Evolutionary conservation across 1,140 invertebrate genomes (phyloP).

Genomic region (Drosophila chauvacae): DNA sequence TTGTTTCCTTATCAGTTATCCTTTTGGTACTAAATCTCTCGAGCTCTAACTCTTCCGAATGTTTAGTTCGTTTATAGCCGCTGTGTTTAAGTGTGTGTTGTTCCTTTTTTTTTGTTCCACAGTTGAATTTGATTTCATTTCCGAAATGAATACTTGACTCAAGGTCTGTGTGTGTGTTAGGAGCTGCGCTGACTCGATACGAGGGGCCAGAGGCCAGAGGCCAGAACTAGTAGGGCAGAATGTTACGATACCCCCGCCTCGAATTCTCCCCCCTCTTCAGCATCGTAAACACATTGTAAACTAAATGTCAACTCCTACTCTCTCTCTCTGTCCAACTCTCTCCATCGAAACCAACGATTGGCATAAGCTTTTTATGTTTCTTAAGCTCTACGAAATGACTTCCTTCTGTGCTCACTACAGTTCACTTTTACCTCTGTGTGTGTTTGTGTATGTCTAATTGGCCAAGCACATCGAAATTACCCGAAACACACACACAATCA

Average conservation of each 20-base stretch:
- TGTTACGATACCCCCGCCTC: slow-evolving; percentile 6
- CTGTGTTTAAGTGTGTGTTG: slow-evolving; percentile 44
- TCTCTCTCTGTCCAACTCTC: slow-evolving; percentile 1
- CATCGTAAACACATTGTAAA: slow-evolving; percentile 50
- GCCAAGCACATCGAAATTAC: slow-evolving; percentile 59
- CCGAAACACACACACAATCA: slow-evolving; percentile 18
- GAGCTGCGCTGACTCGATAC: slow-evolving; percentile 38
- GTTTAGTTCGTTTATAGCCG: slow-evolving; percentile 47
- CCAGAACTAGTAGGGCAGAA: slow-evolving; percentile 23
- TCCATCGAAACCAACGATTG: slow-evolving; percentile 44
- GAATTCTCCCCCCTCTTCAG: slow-evolving; percentile 5
- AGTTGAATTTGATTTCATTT: slow-evolving; percentile 37
- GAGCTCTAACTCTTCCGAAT: slow-evolving; percentile 32
- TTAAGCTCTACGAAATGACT: slow-evolving; percentile 51
- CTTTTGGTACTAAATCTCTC: slow-evolving; percentile 44
- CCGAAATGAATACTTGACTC: slow-evolving; percentile 29
- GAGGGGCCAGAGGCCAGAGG: slow-evolving; percentile 34
- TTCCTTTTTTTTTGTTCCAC: not conserved
- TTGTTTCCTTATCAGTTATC: slow-evolving; percentile 14
- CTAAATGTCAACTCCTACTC: slow-evolving; percentile 45
- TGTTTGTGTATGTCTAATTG: slow-evolving; percentile 72
- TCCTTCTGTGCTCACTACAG: slow-evolving; percentile 36
- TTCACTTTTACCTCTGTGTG: slow-evolving; percentile 54
- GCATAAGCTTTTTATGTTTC: slow-evolving; percentile 61
- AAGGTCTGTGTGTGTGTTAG: slow-evolving; percentile 30